Conservation (phyloP, 2,888 invertebrate species). For the Synanthedon formicaeformis region DNA sequence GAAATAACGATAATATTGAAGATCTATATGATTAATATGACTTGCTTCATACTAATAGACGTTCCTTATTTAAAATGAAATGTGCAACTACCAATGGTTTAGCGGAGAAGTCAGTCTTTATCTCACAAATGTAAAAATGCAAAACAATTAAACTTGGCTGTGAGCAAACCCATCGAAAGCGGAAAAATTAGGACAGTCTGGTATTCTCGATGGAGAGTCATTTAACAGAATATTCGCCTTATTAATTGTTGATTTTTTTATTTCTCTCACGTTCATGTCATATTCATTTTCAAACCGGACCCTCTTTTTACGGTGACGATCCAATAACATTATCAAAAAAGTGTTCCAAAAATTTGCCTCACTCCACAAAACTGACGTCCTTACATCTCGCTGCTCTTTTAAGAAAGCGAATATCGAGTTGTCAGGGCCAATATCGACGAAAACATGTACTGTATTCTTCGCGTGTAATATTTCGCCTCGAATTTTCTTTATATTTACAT, state of each 20-base stretch:
- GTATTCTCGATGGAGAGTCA: constrained; percentile 25
- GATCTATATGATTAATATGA: no score
- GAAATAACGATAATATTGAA: no score
- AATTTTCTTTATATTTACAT: constrained; percentile 57
- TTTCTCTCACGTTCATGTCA: background rate
- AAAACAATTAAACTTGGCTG: constrained; percentile 48
- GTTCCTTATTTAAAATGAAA: no score
- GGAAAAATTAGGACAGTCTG: constrained; percentile 29
- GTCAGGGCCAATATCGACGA: constrained; percentile 49
- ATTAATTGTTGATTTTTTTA: constrained; percentile 1
- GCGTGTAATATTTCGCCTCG: constrained; percentile 48
- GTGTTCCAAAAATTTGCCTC: constrained; percentile 50
- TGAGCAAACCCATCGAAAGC: constrained; percentile 32
- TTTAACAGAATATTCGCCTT: constrained; percentile 19
- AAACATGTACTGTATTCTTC: constrained; percentile 46
- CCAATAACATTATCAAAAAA: constrained; percentile 27
- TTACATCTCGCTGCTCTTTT: constrained; percentile 46
- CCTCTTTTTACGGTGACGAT: constrained; percentile 8
- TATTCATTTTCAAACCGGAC: background rate
- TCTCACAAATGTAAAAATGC: constrained; percentile 47
- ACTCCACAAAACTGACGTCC: constrained; percentile 43
- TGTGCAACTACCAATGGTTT: constrained; percentile 16
- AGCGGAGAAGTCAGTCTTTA: constrained; percentile 63
- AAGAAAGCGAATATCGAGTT: constrained; percentile 58
- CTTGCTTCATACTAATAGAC: no score